A percentile compares a stretch with the other conserved stretches of the same genome.
These are phyloP conservation scores for pig (Sus scrofa) DNA, from an alignment of 2,113 vertebrate species.

Conservation along the genomic window T2T-Sscrofa CM000815.6:116252501-116253000, in stretches of 20 bases:
- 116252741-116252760: not conserved
- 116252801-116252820: not conserved
- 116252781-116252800: conserved; percentile 20
- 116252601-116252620: conserved; percentile 15
- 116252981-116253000: not conserved
- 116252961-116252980: conserved; percentile 2
- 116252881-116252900: not conserved
- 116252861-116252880: not conserved
- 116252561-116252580: not conserved
- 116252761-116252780: not conserved
- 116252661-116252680: not conserved
- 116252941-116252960: conserved; percentile 29
- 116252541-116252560: conserved; percentile 13
- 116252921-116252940: not conserved
- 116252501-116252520: too few species aligned
- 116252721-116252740: not conserved
- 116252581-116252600: conserved; percentile 13
- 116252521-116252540: not conserved
- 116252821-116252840: not conserved
- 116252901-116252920: not conserved
- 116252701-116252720: not conserved
- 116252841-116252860: conserved; percentile 32
- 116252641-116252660: not conserved
- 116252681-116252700: not conserved
- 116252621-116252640: not conserved